Base-by-base conservation (phyloP, 2,113 vertebrate genomes). In the Phrynocephalus versicolor region DNA sequence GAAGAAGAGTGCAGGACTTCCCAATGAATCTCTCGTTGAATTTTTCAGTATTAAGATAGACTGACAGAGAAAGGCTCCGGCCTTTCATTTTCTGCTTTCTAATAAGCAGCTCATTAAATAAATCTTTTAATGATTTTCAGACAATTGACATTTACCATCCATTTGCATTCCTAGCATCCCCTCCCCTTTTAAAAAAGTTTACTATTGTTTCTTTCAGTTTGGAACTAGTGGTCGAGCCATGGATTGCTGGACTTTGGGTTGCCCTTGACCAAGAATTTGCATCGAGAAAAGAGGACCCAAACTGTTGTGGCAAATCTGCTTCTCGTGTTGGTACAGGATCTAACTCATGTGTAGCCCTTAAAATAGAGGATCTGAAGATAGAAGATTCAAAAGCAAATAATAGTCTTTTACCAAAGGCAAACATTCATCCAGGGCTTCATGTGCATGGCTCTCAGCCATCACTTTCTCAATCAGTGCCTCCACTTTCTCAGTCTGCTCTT, bases 221-320 rank as follows among this genome's bases (percentile, higher is more conserved):
- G 89, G 99, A 99, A 84, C 76, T 98, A 79, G 98, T 99, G 83
- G 96, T 99, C 41, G 98, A 99, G 78, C 98, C 99, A 1, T 99
- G 99, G 99, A 96, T 99, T 87, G 94, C 97, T 55, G 98, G 98
- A 82, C 96, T 99, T 91, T 99, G 99, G 99, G 87, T 94, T 21
- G 97, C 98, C 41, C 95, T 98, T 60, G 93, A 93, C 67, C 94
- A 94, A 86, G 94, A 93, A 6, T 93, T 97, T 88, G 23, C 35
- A 1, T 87, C 92, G 62, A 95, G 93, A 57, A 94, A 96, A 89
- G 81, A 88, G 81, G 72, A 41, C 64, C 83, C 90, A 89, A 90
- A 18, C 13, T 79, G 2, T 4, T 2, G 19, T 39, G 71, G 86
- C 0, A 16, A 69, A 62, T 62, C 14, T 30, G 19, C 87, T 33